Base-by-base conservation (phyloP, 2,888 invertebrate genomes). In the Sepioteuthis lessoniana region DNA sequence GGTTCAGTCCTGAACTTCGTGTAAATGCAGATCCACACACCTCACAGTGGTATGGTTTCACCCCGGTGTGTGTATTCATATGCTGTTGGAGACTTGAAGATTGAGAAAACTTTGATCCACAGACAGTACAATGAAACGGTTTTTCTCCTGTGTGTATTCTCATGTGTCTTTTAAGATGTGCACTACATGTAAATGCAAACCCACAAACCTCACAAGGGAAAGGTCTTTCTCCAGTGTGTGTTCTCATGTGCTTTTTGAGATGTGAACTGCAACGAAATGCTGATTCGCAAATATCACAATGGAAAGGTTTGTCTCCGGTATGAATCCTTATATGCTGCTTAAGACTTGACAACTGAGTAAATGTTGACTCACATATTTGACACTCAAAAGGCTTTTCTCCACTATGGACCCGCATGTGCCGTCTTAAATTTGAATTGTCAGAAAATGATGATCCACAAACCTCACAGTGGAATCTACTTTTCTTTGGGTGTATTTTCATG, bases 91-190 rank as follows among this genome's bases (percentile, higher is more conserved):
- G 91, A 31, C 42, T 91, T 16, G 91, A 91, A 38, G 38, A 38
- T 25, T 91, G 91, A 31, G 91, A 91, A 91, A 91, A 91, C 25
- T 7, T 37, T 31, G 38, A 38, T 42, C 91, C 91, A 91, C 91
- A 91, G 37, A 91, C 13, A 28, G 28, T 42, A 91, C 91, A 91
- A 42, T 91, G 91, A 47, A 50, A 93, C 0, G 50, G 93, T 31
- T 93, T 93, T 93, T 93, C 93, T 25, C 93, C 93, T 2, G 93
- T 93, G n/a, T 93, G 93, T 46, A 50, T 93, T 35, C 46, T 93
- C 46, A 47, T 93, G 35, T 93, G 93, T 50, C 38, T 46, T 35
- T 50, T 93, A 42, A 93, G 50, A 93, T 93, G 42, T 16, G 35
- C 38, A 93, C 35, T 50, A 25, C 35, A 46, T 31, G 93, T 46